Percentiles rank a stretch among this genome's conserved stretches.
These are phyloP conservation scores for Paracyclopina nana DNA, from an alignment of 1,140 invertebrate species.

Conservation along the genomic window DNA sequence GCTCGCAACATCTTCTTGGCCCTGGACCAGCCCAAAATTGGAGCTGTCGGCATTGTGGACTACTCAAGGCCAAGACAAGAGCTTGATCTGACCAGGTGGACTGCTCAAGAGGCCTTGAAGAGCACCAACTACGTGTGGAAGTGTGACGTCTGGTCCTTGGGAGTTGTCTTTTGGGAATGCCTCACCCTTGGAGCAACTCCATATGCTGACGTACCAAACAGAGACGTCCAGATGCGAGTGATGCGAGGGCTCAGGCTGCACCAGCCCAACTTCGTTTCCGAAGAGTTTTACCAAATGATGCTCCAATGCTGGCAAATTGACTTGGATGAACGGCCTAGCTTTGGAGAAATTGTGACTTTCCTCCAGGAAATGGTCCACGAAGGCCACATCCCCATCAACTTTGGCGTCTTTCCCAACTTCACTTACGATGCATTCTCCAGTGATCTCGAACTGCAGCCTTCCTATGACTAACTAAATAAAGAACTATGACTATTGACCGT, in stretches of 20 bases:
- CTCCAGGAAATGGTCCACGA: neutral
- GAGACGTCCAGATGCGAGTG: conserved; percentile 45
- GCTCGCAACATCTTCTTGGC: conserved; percentile 45
- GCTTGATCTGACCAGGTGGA: conserved; percentile 50
- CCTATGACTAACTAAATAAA: too few relatives aligned
- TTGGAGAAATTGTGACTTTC: conserved; percentile 32
- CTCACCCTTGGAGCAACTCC: conserved; percentile 59
- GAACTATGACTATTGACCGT: too few relatives aligned
- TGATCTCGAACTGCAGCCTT: neutral
- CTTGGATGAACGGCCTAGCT: conserved; percentile 49
- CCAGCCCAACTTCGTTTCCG: conserved; percentile 41
- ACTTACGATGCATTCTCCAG: neutral
- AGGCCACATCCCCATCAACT: neutral
- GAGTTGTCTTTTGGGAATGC: conserved; percentile 58
- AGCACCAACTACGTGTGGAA: conserved; percentile 40
- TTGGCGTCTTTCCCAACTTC: neutral
- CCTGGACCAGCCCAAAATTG: conserved; percentile 42
- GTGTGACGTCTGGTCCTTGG: conserved; percentile 63
- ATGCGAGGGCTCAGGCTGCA: conserved; percentile 43
- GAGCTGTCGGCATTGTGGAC: conserved; percentile 43
- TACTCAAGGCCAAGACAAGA: conserved; percentile 23
- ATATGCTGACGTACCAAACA: conserved; percentile 39
- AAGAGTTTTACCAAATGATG: conserved; percentile 59
- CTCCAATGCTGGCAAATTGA: conserved; percentile 65
- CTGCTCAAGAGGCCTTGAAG: conserved; percentile 47